phyloP scores from a whole-genome alignment of 2,113 vertebrate species.

The Myotis davidii region DNA sequence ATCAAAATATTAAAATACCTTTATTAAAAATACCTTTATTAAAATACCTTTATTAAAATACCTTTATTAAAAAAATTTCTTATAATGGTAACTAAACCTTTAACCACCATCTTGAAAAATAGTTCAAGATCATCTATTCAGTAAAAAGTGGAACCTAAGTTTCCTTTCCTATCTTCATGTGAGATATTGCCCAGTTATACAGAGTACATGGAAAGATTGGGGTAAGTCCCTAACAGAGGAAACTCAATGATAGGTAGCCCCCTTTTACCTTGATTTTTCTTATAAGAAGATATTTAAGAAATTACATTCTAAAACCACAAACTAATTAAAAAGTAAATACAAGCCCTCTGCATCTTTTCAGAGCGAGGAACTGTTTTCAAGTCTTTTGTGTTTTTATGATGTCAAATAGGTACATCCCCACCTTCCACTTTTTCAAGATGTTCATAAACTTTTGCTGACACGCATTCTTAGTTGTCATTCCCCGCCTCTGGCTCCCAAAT shows the following conservation, averaged over 20 bases:
- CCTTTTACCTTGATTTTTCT: neutral
- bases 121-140: neutral
- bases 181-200: neutral
- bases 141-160: neutral
- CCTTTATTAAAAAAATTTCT: neutral
- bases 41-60: neutral
- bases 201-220: neutral
- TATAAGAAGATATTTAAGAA: neutral
- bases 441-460: neutral
- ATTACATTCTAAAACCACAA: neutral
- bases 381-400: neutral
- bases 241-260: neutral
- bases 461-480: neutral
- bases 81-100: neutral
- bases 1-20: neutral
- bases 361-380: neutral
- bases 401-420: neutral
- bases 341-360: neutral
- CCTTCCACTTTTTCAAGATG: neutral
- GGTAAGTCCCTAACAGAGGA: neutral
- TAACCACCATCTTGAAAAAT: neutral
- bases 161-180: neutral
- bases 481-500: fast-evolving
- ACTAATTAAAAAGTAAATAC: neutral
- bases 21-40: neutral